These are phyloP conservation scores for Virgularia gustaviana DNA, from an alignment of 92 coral and sea anemone genomes.

Conservation along the genomic window DNA sequence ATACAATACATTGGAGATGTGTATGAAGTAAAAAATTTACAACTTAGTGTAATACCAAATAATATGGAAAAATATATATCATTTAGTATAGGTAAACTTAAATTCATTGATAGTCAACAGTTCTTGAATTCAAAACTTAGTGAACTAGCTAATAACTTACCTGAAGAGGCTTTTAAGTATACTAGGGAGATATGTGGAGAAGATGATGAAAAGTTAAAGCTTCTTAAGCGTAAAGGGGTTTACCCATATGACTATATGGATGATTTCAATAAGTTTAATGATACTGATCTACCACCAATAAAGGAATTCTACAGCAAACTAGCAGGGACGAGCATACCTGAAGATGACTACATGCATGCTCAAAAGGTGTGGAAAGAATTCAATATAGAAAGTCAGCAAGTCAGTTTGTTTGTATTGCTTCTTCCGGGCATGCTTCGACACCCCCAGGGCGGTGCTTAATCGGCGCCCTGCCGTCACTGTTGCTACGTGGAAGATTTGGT, in stretches of 20 bases:
- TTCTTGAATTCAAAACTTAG: not conserved
- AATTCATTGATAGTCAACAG: not conserved
- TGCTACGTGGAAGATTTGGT: no score
- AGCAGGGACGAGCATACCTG: not conserved
- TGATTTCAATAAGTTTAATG: not conserved
- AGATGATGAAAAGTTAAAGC: not conserved
- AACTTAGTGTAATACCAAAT: not conserved
- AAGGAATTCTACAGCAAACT: no score
- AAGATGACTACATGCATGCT: constrained; percentile 13
- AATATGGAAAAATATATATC: not conserved
- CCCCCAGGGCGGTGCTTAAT: no score
- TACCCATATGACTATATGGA: constrained; percentile 3
- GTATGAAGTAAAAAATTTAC: not conserved
- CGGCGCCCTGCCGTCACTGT: no score
- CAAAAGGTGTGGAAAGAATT: constrained; percentile 9
- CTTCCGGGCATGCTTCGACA: constrained; percentile 12
- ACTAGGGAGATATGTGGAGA: not conserved
- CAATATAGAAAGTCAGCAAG: not conserved
- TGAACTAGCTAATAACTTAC: not conserved
- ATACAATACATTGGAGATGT: constrained; percentile 24
- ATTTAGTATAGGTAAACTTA: not conserved
- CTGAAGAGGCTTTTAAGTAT: not conserved
- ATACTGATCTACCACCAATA: not conserved
- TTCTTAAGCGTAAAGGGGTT: not conserved
- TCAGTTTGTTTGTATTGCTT: constrained; percentile 3